A percentile compares a stretch with the other conserved stretches of the same genome.
These are phyloP conservation scores for Drosophila peninsularis DNA, from an alignment of 2,888 invertebrate genomes.

Conservation along the genomic window DNA sequence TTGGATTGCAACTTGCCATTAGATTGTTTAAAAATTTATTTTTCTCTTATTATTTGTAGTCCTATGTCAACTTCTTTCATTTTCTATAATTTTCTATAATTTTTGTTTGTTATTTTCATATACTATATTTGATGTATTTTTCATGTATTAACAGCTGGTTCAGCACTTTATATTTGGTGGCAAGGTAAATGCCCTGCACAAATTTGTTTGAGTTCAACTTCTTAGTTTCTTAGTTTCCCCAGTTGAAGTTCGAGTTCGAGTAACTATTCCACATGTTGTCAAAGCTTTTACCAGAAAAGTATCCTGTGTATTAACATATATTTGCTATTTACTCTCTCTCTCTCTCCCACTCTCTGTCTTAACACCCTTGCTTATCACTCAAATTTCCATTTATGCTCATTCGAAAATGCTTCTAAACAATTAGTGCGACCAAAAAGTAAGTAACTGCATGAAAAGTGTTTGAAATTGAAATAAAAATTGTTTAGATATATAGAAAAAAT, in stretches of 20 bases:
- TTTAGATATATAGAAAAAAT: not conserved
- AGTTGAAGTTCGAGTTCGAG: conserved; percentile 6
- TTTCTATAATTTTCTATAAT: conserved; percentile 7
- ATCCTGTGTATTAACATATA: conserved; percentile 29
- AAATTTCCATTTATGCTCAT: conserved; percentile 37
- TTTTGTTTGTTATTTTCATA: conserved; percentile 39
- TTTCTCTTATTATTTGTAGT: not conserved
- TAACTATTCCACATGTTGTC: conserved; percentile 7
- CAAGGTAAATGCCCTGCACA: conserved; percentile 71
- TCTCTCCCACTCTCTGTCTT: conserved; percentile 17
- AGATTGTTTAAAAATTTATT: not conserved
- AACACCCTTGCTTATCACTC: conserved; percentile 26
- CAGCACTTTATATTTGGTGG: conserved; percentile 80
- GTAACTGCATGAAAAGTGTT: conserved; percentile 61
- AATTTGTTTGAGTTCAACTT: conserved; percentile 9
- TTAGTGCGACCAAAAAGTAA: conserved; percentile 83
- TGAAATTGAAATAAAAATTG: not conserved
- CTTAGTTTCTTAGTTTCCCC: conserved; percentile 11
- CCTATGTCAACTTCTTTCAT: not conserved
- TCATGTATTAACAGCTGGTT: conserved; percentile 68
- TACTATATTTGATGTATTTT: conserved; percentile 21
- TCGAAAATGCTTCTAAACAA: conserved; percentile 41
- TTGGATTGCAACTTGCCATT: not conserved
- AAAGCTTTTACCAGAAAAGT: not conserved
- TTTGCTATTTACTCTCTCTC: conserved; percentile 24